Evolutionary conservation across 2,797 vertebrate genomes (phyloP), one percentile per base, ranked within the genome.

Genomic region (Acridotheres tristis): DNA sequence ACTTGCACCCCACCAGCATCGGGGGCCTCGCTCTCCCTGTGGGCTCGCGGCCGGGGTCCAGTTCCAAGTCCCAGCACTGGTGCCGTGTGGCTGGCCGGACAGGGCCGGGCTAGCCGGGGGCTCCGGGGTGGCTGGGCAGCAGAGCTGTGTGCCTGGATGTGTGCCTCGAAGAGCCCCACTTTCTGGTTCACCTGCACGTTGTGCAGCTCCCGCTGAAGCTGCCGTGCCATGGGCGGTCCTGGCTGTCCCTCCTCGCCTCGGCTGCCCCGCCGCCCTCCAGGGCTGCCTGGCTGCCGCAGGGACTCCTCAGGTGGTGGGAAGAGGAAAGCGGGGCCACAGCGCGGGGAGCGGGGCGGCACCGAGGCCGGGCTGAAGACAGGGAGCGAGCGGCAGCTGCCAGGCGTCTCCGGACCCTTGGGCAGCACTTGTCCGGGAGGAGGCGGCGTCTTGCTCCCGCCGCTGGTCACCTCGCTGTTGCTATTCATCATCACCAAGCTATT

Each of bases 141-240:
- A 0, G 97, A 93, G 40, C 92, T 97, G 54, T 98, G 98, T 3
- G 98, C 99, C 97, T 99, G 98, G 96, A 99, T 99, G 82, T 99
- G 99, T 3, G 99, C 98, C 97, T 99, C 99, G 15, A 99, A 99
- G 81, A 99, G 98, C 88, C 97, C 99, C 95, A 99, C 99, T 96
- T 98, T 98, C 96, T 98, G 98, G 89, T 97, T 98, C 96, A 99
- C 99, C 97, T 99, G 99, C 40, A 99, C 99, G 18, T 99, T 98
- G 96, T 99, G 99, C 94, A 99, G 97, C 97, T 99, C 99, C 69
- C 98, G 96, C 13, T 97, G 97, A 71, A 97, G 95, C 16, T 95
- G 91, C 61, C 95, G 90, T 13, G 96, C 73, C 13, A 92, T 81
- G 13, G 86, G 36, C 7, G 80, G 26, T 15, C 80, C 90, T 1